phyloP scores from a whole-genome alignment of 2,113 vertebrate species.

The Astur gentilis region DNA sequence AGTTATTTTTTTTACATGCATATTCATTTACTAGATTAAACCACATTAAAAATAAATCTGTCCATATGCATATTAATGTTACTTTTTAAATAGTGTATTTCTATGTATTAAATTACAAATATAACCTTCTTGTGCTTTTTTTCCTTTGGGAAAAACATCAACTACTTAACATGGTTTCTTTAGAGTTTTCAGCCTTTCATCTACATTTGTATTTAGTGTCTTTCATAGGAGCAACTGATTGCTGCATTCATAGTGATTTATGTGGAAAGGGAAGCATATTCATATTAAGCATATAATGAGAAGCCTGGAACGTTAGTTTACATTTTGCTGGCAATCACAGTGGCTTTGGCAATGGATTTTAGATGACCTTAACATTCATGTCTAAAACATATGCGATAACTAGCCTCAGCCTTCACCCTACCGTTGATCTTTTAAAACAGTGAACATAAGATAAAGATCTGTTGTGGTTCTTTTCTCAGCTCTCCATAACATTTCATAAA shows the following conservation, averaged over 20 bases:
- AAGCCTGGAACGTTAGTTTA: constrained; percentile 12
- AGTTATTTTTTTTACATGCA: not conserved
- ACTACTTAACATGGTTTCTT: not conserved
- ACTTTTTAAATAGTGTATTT: not conserved
- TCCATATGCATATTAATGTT: not conserved
- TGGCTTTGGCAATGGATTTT: constrained; percentile 32
- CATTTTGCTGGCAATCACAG: constrained; percentile 30
- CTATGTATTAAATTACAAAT: not conserved
- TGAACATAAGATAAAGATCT: constrained; percentile 48
- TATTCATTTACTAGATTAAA: not conserved
- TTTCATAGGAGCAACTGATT: not conserved
- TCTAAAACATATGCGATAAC: not conserved
- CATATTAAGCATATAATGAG: constrained; percentile 13
- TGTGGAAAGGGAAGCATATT: not conserved
- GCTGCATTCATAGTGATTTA: not conserved
- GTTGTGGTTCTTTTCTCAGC: constrained; percentile 11
- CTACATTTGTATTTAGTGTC: not conserved
- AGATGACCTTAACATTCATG: constrained; percentile 27
- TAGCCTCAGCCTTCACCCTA: constrained; percentile 2
- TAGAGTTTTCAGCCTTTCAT: not conserved
- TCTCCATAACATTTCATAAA: constrained; percentile 30
- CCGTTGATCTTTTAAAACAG: constrained; percentile 4
- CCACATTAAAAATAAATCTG: not conserved
- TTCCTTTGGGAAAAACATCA: not conserved
- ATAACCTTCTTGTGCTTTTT: not conserved